These are phyloP conservation scores for Eumaeus atala DNA, from an alignment of 1,140 invertebrate species.

Conservation along the genomic window DNA sequence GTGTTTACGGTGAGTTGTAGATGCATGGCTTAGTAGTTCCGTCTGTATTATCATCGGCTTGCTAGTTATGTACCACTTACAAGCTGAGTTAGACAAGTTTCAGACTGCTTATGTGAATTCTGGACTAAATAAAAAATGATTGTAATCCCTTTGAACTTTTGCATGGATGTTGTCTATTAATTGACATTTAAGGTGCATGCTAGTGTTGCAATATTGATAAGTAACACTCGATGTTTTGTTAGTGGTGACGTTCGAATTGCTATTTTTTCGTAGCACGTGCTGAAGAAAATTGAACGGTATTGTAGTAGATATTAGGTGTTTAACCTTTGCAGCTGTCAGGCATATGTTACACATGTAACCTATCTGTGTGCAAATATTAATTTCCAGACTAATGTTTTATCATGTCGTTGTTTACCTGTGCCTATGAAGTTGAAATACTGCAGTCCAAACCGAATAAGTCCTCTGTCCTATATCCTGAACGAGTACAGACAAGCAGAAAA, in stretches of 20 bases:
- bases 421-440: too few species aligned
- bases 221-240: not conserved
- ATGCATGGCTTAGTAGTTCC: slow-evolving; percentile 55
- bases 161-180: slow-evolving; percentile 1
- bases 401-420: too few species aligned
- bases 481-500: too few species aligned
- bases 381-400: too few species aligned
- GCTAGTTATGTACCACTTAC: slow-evolving; percentile 3
- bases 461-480: too few species aligned
- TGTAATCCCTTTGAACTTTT: slow-evolving; percentile 5
- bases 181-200: not conserved
- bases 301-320: too few species aligned
- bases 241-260: not conserved
- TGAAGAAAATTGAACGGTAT: too few species aligned
- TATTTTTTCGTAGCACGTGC: too few species aligned
- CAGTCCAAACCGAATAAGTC: too few species aligned
- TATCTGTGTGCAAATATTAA: too few species aligned
- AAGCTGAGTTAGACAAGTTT: not conserved
- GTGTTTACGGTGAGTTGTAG: slow-evolving; percentile 64
- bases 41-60: slow-evolving; percentile 13
- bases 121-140: not conserved
- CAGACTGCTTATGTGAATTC: not conserved
- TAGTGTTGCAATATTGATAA: not conserved
- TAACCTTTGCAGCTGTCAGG: too few species aligned
- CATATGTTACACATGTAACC: too few species aligned